Conservation (phyloP, 2,113 vertebrate species). For the Paramisgurnus dabryanus region DNA sequence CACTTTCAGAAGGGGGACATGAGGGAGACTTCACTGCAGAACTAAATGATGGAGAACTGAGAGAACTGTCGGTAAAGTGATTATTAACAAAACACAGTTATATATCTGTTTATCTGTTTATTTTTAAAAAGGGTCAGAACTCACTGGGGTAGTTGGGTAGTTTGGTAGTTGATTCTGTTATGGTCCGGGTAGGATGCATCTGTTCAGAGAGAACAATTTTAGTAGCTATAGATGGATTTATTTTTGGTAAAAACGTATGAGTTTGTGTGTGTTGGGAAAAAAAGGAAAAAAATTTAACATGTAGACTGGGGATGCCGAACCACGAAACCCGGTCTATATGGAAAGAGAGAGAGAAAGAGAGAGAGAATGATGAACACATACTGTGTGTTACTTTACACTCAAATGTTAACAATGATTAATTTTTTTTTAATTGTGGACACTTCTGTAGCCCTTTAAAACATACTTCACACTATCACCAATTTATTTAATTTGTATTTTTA, state of each 20-base stretch:
- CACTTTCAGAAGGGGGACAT: constrained; percentile 46
- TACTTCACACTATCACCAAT: neutral
- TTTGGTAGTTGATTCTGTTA: neutral
- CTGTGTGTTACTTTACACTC: too few relatives aligned
- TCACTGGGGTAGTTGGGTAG: constrained; percentile 10
- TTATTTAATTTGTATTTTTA: neutral
- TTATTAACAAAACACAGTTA: neutral
- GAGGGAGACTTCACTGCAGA: neutral
- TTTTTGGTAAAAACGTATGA: too few relatives aligned
- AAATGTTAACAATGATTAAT: too few relatives aligned
- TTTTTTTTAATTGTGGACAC: too few relatives aligned
- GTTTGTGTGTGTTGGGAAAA: neutral
- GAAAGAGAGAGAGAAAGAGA: neutral
- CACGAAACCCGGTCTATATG: constrained; percentile 32
- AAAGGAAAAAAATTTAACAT: constrained; percentile 30
- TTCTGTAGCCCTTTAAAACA: neutral
- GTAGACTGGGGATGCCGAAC: constrained; percentile 23
- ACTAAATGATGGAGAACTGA: constrained; percentile 33
- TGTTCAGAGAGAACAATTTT: neutral
- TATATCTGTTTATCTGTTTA: too few relatives aligned
- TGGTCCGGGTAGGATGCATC: constrained; percentile 12
- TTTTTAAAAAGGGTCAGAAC: neutral
- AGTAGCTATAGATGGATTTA: too few relatives aligned
- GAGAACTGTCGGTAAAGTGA: constrained; percentile 2
- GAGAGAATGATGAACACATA: neutral